phyloP scores from a whole-genome alignment of 1,140 invertebrate species.

The Pantala flavescens region DNA sequence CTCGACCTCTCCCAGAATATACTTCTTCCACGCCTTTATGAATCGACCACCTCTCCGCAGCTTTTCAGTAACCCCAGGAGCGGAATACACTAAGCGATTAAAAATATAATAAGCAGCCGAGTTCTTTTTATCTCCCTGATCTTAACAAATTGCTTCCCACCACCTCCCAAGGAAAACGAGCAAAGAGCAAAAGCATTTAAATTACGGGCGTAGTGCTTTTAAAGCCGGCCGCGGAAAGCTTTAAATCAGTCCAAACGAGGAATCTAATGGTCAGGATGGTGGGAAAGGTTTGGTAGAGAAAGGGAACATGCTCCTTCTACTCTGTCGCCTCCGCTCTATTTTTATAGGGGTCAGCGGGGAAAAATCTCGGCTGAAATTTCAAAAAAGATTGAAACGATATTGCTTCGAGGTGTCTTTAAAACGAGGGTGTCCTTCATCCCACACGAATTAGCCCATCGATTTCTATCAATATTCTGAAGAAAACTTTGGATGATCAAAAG shows the following conservation, averaged over 20 bases:
- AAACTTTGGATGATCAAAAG: too few relatives aligned
- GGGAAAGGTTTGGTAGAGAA: background rate
- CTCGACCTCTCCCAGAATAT: too few relatives aligned
- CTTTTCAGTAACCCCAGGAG: background rate
- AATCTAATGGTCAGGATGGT: background rate
- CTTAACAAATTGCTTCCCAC: background rate
- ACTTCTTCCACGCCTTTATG: background rate
- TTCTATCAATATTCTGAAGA: too few relatives aligned
- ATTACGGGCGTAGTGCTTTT: background rate
- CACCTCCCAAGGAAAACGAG: background rate
- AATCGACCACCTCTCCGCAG: background rate
- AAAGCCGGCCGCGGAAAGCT: background rate
- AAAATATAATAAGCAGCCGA: background rate
- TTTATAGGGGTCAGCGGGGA: too few relatives aligned
- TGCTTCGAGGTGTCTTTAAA: too few relatives aligned
- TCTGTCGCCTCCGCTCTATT: too few relatives aligned
- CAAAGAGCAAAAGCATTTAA: slow-evolving; percentile 4
- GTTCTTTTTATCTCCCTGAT: background rate
- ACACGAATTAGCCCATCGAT: too few relatives aligned
- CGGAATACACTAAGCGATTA: background rate
- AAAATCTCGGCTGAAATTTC: too few relatives aligned
- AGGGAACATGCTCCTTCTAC: background rate
- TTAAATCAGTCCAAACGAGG: background rate
- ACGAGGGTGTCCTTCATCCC: too few relatives aligned
- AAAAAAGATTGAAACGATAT: too few relatives aligned